A percentile compares a stretch with the other conserved stretches of the same genome.
phyloP scores from a whole-genome alignment of 2,888 invertebrate species.

The Acanthacorydalis orientalis region DNA sequence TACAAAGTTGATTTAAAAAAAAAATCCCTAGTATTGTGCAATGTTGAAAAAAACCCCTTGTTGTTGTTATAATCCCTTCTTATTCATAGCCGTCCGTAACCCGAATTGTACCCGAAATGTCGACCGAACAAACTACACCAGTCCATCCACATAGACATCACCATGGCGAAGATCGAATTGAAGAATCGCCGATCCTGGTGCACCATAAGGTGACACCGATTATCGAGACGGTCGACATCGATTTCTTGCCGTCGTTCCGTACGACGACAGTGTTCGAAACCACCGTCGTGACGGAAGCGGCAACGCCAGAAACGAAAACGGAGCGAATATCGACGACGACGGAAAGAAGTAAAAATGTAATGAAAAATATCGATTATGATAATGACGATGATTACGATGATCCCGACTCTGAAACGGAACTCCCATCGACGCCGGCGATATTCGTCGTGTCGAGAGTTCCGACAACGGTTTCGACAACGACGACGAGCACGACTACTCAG shows the following conservation, averaged over 20 bases:
- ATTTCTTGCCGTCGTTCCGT: background rate
- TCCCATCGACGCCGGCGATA: slow-evolving; percentile 5
- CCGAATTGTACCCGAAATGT: background rate
- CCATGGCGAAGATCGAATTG: slow-evolving; percentile 21
- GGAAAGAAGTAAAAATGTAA: slow-evolving; percentile 12
- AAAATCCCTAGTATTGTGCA: background rate
- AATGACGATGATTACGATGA: slow-evolving; percentile 23
- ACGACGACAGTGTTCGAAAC: background rate
- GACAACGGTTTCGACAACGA: slow-evolving; percentile 10
- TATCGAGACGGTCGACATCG: slow-evolving; percentile 2
- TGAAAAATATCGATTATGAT: slow-evolving; percentile 19
- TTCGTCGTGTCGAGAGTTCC: slow-evolving; percentile 10
- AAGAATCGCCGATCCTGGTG: background rate
- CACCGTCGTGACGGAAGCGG: background rate
- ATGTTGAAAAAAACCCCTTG: background rate
- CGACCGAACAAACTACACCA: slow-evolving; percentile 1
- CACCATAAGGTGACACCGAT: slow-evolving; percentile 2
- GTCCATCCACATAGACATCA: slow-evolving; percentile 29
- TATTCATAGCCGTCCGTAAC: background rate
- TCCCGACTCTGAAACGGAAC: slow-evolving; percentile 22
- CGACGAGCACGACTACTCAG: background rate
- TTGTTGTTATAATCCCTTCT: background rate
- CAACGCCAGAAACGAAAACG: background rate
- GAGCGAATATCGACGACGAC: slow-evolving; percentile 4
- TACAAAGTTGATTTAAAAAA: too few species aligned